A percentile compares a stretch with the other conserved stretches of the same genome.
Conservation (phyloP, 2,888 invertebrate genomes). For the Lutraria lutraria region DNA sequence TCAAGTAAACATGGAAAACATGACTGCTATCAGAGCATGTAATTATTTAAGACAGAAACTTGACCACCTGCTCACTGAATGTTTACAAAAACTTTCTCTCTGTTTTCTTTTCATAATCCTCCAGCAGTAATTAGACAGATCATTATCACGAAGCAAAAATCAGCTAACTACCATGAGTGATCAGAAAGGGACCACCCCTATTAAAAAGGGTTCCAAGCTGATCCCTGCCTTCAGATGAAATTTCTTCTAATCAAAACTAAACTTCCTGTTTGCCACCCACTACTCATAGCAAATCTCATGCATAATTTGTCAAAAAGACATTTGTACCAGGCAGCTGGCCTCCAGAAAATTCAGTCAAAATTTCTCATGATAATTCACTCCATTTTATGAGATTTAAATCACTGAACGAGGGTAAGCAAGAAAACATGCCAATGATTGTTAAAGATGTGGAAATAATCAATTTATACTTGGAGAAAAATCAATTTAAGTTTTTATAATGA, state of each 20-base stretch:
- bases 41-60: background rate
- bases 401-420: background rate
- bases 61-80: slow-evolving; percentile 14
- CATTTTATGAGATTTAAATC: background rate
- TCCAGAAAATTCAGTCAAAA: slow-evolving; percentile 2
- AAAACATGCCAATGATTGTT: background rate
- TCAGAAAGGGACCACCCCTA: slow-evolving; percentile 3
- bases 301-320: slow-evolving; percentile 43
- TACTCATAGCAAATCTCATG: background rate
- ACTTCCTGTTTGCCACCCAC: slow-evolving; percentile 36
- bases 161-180: background rate
- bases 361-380: slow-evolving; percentile 7
- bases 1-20: background rate
- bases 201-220: background rate
- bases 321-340: slow-evolving; percentile 35
- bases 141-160: background rate
- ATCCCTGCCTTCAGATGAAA: background rate
- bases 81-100: background rate
- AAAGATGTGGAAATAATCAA: background rate
- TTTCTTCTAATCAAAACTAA: background rate
- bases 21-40: background rate
- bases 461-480: background rate
- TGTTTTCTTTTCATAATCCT: slow-evolving; percentile 15
- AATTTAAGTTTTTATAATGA: slow-evolving; percentile 6
- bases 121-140: background rate